A percentile compares a stretch with the other conserved stretches of the same genome.
Conservation (phyloP, 2,888 invertebrate species). For the Ectobius pallidus region DNA sequence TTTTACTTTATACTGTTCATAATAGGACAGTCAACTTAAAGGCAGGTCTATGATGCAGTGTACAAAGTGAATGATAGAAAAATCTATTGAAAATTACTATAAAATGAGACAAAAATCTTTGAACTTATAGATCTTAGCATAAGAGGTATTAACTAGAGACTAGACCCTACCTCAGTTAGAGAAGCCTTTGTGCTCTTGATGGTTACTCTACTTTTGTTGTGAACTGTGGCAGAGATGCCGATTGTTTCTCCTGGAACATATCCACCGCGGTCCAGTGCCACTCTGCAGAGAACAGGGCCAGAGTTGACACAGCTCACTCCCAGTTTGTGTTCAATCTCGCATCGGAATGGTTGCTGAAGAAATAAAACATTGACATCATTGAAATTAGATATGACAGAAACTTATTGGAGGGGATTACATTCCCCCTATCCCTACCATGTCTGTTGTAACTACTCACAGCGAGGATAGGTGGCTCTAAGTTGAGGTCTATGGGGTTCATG, state of each 20-base stretch:
- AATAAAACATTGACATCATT: too few relatives aligned
- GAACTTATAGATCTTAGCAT: too few relatives aligned
- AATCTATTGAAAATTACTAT: too few relatives aligned
- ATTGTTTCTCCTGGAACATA: conserved; percentile 95
- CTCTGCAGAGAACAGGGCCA: conserved; percentile 85
- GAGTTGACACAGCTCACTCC: conserved; percentile 88
- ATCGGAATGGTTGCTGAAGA: conserved; percentile 82
- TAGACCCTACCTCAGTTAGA: conserved; percentile 66
- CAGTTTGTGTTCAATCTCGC: conserved; percentile 89
- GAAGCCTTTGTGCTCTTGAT: conserved; percentile 87
- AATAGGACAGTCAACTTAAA: too few relatives aligned
- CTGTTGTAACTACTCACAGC: conserved; percentile 68
- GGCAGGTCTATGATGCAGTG: too few relatives aligned
- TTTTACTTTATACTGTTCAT: too few relatives aligned
- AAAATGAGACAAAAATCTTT: too few relatives aligned
- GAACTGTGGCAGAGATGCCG: conserved; percentile 81
- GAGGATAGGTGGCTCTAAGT: conserved; percentile 85
- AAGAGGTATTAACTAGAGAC: too few relatives aligned
- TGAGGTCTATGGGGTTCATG: conserved; percentile 94
- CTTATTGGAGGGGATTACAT: too few relatives aligned
- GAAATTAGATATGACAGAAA: too few relatives aligned
- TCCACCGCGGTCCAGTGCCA: conserved; percentile 87
- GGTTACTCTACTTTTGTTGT: conserved; percentile 84
- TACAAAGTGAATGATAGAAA: too few relatives aligned
- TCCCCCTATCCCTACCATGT: too few relatives aligned